Base-by-base conservation (phyloP, 2,888 invertebrate species). In the Trissolcus japonicus region DNA sequence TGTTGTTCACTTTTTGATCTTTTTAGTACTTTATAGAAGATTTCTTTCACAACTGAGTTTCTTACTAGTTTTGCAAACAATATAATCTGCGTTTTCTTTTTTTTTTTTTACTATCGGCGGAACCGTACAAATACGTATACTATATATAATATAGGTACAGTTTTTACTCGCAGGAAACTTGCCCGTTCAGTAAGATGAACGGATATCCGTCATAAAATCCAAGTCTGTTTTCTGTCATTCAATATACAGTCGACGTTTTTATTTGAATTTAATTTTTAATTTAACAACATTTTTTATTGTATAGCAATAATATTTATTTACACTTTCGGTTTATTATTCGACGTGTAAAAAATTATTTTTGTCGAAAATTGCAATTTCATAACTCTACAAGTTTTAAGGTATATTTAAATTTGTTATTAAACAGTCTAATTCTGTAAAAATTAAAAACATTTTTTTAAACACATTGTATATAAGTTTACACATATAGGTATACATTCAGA, bases 201-300 rank as follows among this genome's bases (percentile, higher is more conserved):
- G 67, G 56, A 67, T 61, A 48, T 57, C 67, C 59, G 63, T 59
- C 63, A 51, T 51, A 53, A 67, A n/a, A 16, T 56, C 43, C 16
- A 35, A 51, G 25, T 51, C 14, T 46, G 7, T 46, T 46, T 46
- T 46, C 11, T 16, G 16, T 6, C 46, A 46, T 16, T 46, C 46
- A 46, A 46, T 46, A 14, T 16, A 46, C 7, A 46, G 16, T 46
- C 17, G 21, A 16, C 16, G 9, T 48, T 59, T 3, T 0, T 48
- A 29, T 14, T 11, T 14, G 14, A 46, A 35, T 35, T 46, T 14
- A 16, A 46, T 46, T 16, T 46, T 46, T 43, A 2, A 14, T 9
- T 13, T 1, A 43, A 43, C 2, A 46, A 46, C 3, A 46, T n/a
- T 43, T 2, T 43, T n/a, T 43, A 43, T 4, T 43, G 3, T 11